Percentiles rank a stretch among this genome's conserved stretches.
Conservation (phyloP, 2,797 vertebrate species). For the Pogoniulus pusillus region DNA sequence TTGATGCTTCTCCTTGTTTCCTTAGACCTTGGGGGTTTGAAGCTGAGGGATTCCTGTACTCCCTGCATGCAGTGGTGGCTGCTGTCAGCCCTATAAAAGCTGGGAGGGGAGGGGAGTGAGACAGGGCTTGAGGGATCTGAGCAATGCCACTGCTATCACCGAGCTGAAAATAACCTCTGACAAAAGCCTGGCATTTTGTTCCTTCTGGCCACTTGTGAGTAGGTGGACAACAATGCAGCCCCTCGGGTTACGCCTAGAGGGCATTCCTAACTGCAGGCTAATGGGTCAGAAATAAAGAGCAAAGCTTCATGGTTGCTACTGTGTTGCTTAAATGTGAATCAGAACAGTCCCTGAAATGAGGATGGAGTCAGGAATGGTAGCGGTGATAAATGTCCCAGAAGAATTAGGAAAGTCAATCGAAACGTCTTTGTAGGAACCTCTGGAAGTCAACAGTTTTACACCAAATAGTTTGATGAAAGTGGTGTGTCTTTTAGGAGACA, state of each 20-base stretch:
- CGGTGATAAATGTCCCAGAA: neutral
- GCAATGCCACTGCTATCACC: conserved; percentile 77
- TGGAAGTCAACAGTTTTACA: neutral
- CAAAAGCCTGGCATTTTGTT: conserved; percentile 74
- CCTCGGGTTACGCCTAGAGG: conserved; percentile 42
- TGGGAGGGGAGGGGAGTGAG: conserved; percentile 59
- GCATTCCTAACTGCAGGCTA: neutral
- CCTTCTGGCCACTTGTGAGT: conserved; percentile 61
- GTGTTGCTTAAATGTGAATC: neutral
- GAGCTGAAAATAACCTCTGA: conserved; percentile 81
- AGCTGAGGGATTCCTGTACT: neutral
- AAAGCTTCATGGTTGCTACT: neutral
- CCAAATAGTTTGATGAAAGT: neutral
- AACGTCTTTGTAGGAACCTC: neutral
- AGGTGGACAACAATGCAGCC: conserved; percentile 71
- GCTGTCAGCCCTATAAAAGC: conserved; percentile 18
- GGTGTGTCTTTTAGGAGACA: neutral
- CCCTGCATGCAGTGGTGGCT: conserved; percentile 71
- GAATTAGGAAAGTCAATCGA: too few relatives aligned
- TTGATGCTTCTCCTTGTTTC: neutral
- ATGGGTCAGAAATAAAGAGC: conserved; percentile 15
- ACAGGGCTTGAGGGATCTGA: conserved; percentile 69
- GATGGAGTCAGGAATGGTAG: neutral
- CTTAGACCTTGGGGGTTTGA: neutral
- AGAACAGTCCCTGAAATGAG: neutral